These are phyloP conservation scores for Drosophila sulfurigaster DNA, from an alignment of 1,140 invertebrate species.

Conservation along the genomic window DNA sequence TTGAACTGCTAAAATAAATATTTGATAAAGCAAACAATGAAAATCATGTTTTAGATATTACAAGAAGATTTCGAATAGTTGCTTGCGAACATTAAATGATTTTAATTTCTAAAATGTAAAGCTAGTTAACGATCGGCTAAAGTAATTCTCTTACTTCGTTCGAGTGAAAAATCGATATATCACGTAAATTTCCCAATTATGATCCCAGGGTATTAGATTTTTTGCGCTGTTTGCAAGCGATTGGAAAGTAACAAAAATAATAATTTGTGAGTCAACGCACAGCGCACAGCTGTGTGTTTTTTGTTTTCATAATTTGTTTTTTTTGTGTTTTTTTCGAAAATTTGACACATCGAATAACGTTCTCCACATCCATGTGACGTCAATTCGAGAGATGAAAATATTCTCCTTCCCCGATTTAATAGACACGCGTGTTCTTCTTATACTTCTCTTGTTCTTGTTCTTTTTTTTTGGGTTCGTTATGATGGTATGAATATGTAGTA, in stretches of 20 bases:
- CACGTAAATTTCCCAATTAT: too few relatives aligned
- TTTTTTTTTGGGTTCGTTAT: neutral
- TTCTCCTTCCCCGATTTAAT: constrained; percentile 11
- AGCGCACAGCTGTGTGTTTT: constrained; percentile 2
- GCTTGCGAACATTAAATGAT: too few relatives aligned
- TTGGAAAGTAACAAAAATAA: neutral
- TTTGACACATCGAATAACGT: constrained; percentile 12
- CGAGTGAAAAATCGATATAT: too few relatives aligned
- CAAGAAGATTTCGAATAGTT: too few relatives aligned
- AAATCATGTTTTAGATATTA: too few relatives aligned
- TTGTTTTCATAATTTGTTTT: constrained; percentile 11
- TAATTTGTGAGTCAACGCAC: constrained; percentile 18
- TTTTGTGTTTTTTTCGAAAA: constrained; percentile 1
- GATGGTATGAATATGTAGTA: neutral
- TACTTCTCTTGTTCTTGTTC: neutral
- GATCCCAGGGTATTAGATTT: too few relatives aligned
- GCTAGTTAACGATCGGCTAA: too few relatives aligned
- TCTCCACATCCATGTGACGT: constrained; percentile 12
- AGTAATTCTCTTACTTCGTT: too few relatives aligned
- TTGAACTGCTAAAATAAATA: neutral
- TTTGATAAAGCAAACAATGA: neutral
- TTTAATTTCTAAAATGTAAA: too few relatives aligned
- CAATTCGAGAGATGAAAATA: neutral
- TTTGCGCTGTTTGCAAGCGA: too few relatives aligned
- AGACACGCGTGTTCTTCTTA: constrained; percentile 25